A percentile compares a stretch with the other conserved stretches of the same genome.
Conservation (phyloP, 1,140 invertebrate genomes). For the Holcopasites calliopsidis region DNA sequence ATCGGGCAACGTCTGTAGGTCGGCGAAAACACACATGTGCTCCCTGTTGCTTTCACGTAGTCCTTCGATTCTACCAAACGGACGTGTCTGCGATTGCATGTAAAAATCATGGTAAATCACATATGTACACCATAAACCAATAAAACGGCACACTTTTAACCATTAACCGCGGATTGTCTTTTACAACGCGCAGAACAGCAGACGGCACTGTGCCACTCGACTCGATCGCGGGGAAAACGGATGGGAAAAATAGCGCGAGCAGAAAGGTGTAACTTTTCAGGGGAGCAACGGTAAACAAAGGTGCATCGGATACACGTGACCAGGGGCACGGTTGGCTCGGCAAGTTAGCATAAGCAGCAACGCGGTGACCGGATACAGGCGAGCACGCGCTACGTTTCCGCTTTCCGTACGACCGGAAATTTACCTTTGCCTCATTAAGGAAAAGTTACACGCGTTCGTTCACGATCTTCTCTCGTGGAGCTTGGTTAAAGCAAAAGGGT, state of each 20-base stretch:
- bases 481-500: neutral
- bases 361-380: slow-evolving; percentile 51
- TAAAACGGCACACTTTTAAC: too few species aligned
- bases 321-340: neutral
- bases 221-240: too few species aligned
- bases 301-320: slow-evolving; percentile 2
- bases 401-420: slow-evolving; percentile 59
- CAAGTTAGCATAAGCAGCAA: neutral
- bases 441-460: slow-evolving; percentile 51
- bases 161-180: too few species aligned
- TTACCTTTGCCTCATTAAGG: slow-evolving; percentile 59
- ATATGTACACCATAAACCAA: too few species aligned
- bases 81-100: neutral
- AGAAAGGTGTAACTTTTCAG: neutral
- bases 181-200: too few species aligned
- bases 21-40: slow-evolving; percentile 17
- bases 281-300: slow-evolving; percentile 9
- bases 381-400: slow-evolving; percentile 64
- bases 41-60: slow-evolving; percentile 14
- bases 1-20: slow-evolving; percentile 6
- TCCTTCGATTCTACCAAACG: slow-evolving; percentile 8
- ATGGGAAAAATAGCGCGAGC: neutral
- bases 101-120: neutral
- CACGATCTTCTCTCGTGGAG: neutral
- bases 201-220: neutral